phyloP scores from a whole-genome alignment of 2,888 invertebrate genomes.

The Yponomeuta sedellus region DNA sequence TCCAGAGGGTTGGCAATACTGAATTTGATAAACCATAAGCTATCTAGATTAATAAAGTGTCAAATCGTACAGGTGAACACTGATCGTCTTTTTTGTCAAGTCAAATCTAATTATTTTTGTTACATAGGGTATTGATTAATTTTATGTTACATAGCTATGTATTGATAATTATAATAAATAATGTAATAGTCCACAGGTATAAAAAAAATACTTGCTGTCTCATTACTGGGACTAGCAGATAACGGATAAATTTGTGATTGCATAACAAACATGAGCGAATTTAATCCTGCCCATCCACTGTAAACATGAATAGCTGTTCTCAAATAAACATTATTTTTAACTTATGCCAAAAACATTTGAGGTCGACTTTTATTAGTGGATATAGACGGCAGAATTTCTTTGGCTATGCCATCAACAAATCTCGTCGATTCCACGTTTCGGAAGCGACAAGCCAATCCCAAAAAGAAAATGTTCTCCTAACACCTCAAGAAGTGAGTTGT shows the following conservation, averaged over 20 bases:
- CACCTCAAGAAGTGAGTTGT: constrained; percentile 62
- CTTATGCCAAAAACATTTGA: constrained; percentile 40
- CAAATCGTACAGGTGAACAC: no score
- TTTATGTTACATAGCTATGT: no score
- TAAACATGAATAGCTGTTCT: constrained; percentile 55
- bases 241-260: constrained; percentile 34
- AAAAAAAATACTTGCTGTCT: not conserved
- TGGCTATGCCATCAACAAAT: not conserved
- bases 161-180: no score
- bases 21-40: no score
- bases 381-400: not conserved
- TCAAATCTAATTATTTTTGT: no score
- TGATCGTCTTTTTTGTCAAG: no score
- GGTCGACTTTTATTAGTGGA: not conserved
- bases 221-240: not conserved
- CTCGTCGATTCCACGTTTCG: constrained; percentile 38
- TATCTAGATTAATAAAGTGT: no score
- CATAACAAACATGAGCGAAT: constrained; percentile 38
- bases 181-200: no score
- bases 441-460: constrained; percentile 24
- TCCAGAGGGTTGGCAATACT: no score
- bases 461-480: constrained; percentile 52
- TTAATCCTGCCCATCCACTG: constrained; percentile 12
- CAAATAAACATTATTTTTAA: constrained; percentile 43
- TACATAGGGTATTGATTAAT: no score